Evolutionary conservation across 2,113 vertebrate genomes (phyloP), one percentile per base, ranked within the genome.

Genomic region (Neoarius graeffei): DNA sequence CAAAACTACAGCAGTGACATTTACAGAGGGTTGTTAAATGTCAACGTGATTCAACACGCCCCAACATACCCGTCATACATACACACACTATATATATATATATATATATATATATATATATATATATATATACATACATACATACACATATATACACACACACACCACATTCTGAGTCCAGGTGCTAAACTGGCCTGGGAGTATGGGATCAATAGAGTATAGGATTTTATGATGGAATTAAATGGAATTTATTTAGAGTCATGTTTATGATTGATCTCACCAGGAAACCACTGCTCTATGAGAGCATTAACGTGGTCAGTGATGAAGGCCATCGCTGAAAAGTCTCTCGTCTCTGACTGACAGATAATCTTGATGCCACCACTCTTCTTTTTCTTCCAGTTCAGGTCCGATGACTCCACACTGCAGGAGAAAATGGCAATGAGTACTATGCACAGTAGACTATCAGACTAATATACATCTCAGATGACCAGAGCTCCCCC

Each of bases 211-310:
- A 71, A 7, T n/a, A 19, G 7, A 42, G 42, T 42, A 42, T 42
- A 42, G 42, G 42, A 42, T 42, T 42, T 42, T 42, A 42, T 42
- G 42, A 42, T 42, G 42, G 42, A 42, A 42, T 42, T 42, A 42
- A 42, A 42, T 42, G 35, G 35, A 42, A 48, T 71, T 54, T 52
- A 56, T 56, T n/a, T 5, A 52, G 76, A 15, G 54, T 80, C 15
- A 27, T 57, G 14, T 0, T 20, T 82, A 62, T 20, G 10, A 23
- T 52, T 13, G 17, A 20, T 14, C 97, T 97, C 93, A 99, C 98
- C 98, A 1, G 98, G 98, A 93, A 99, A 99, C 98, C 98, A 99
- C 94, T 99, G 98, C 89, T 99, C 98, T 5, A 99, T 99, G 89
- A 99, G 92, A 42, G 97, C 95, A 90, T 98, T 98, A 92, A 99